Conservation (phyloP, 2,797 vertebrate species). For the Pyrocephalus nanus region DNA sequence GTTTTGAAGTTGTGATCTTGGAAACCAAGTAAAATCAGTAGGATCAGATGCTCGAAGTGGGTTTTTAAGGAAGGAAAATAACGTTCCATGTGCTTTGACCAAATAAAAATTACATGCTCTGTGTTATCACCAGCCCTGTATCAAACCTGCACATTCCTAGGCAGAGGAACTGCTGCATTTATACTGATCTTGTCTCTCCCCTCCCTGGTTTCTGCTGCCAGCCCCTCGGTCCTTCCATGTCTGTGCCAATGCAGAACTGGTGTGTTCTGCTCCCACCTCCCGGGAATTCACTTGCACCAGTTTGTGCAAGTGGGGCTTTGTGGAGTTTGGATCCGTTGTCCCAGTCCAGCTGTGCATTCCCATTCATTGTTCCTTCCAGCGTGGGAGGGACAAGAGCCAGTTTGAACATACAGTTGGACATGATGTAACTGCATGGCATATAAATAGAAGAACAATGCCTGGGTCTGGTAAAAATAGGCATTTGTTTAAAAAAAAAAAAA, state of each 20-base stretch:
- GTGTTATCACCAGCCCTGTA: accelerated
- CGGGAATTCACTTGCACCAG: not conserved
- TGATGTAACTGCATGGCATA: not conserved
- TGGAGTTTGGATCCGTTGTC: not conserved
- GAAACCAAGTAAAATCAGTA: not conserved
- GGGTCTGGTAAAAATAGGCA: not conserved
- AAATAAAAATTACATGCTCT: not conserved
- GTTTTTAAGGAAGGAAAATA: not conserved
- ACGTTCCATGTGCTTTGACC: not conserved
- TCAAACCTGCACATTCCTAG: not conserved
- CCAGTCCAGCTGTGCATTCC: not conserved
- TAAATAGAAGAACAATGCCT: not conserved
- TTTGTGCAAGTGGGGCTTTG: not conserved
- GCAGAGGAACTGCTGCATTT: not conserved
- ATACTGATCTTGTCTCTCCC: accelerated
- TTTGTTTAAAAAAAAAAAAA: conserved; percentile 22
- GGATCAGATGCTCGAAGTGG: not conserved
- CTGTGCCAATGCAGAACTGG: not conserved
- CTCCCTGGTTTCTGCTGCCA: not conserved
- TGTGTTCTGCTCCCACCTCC: not conserved
- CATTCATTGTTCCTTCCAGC: not conserved
- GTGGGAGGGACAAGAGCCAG: not conserved
- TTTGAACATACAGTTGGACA: not conserved
- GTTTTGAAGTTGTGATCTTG: not conserved
- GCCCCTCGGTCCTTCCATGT: accelerated